phyloP scores from a whole-genome alignment of 2,113 vertebrate species.

The Ovis canadensis region DNA sequence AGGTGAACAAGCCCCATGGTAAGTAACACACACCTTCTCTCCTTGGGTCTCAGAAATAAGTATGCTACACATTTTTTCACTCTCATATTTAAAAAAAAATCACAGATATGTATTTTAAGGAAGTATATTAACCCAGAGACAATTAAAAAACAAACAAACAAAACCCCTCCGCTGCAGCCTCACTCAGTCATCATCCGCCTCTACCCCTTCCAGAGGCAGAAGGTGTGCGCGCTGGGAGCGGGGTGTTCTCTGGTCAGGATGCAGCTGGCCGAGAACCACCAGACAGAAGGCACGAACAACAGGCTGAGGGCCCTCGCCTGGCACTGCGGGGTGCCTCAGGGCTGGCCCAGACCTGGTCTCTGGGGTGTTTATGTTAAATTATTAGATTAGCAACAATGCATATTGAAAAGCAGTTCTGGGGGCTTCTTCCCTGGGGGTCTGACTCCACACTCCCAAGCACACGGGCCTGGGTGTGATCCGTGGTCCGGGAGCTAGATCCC shows the following conservation, averaged over 20 bases:
- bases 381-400: not conserved
- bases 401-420: not conserved
- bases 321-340: constrained; percentile 34
- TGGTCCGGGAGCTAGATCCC: not conserved
- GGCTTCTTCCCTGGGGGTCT: not conserved
- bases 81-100: not conserved
- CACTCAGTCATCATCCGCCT: not conserved
- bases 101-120: not conserved
- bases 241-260: not conserved
- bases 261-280: constrained; percentile 31
- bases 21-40: not conserved
- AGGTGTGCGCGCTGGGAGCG: rapidly evolving
- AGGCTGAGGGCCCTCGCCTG: not conserved
- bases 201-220: not conserved
- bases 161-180: not conserved
- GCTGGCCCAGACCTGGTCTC: constrained; percentile 63
- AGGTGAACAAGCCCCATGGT: not conserved
- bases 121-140: not conserved
- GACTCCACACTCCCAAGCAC: not conserved
- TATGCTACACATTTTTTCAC: not conserved
- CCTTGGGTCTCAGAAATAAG: not conserved
- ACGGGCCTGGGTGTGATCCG: not conserved
- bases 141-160: not conserved
- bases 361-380: constrained; percentile 59
- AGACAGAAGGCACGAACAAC: not conserved